A percentile compares a stretch with the other conserved stretches of the same genome.
Evolutionary conservation across 2,888 invertebrate species (phyloP).

Genomic region (Brachylomia viminalis): DNA sequence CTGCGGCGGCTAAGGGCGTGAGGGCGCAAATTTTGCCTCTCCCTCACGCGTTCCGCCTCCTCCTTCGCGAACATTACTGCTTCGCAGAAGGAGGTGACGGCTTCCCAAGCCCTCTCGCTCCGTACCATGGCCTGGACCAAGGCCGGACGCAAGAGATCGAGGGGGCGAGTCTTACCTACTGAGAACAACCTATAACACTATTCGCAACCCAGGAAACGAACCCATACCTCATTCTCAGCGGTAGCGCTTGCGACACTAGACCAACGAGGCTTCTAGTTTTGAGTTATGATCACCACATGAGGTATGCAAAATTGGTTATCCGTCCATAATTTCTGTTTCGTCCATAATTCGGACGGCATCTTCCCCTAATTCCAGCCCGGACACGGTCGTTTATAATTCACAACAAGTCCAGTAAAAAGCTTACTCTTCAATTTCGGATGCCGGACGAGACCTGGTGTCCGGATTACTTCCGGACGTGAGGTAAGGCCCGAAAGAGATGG

Average conservation of each 20-base stretch:
- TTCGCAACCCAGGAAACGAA: background rate
- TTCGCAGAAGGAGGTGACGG: no score
- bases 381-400: conserved; percentile 48
- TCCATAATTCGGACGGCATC: background rate
- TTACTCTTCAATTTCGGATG: conserved; percentile 61
- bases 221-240: background rate
- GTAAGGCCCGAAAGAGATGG: background rate
- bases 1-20: no score
- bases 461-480: conserved; percentile 59
- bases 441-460: conserved; percentile 50
- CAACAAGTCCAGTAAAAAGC: conserved; percentile 53
- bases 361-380: conserved; percentile 15
- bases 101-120: no score
- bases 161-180: no score
- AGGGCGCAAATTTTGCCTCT: no score
- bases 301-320: background rate
- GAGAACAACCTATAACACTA: background rate
- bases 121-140: no score
- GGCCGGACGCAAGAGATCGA: no score
- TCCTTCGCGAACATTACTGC: no score
- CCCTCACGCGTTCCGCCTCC: no score
- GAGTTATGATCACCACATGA: no score
- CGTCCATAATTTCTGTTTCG: background rate
- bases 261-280: background rate
- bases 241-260: no score